These are phyloP conservation scores for Taeniopygia guttata DNA, from an alignment of 2,797 vertebrate species.

Conservation along the genomic window DNA sequence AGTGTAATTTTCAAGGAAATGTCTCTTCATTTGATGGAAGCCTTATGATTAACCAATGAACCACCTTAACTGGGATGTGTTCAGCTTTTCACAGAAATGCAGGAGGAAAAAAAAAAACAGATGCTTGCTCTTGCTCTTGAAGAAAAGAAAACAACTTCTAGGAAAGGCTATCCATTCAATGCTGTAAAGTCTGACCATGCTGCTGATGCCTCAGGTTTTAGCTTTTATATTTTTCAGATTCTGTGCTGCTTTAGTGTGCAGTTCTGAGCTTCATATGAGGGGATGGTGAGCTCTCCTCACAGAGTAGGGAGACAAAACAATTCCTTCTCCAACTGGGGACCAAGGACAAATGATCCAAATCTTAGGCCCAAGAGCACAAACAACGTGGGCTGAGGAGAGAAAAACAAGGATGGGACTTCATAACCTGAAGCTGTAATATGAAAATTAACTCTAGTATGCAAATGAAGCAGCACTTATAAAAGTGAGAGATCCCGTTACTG, in stretches of 20 bases:
- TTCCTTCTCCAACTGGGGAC: neutral
- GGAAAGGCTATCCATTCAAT: neutral
- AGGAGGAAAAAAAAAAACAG: neutral
- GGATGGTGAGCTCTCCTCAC: neutral
- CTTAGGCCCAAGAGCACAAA: neutral
- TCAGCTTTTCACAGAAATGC: neutral
- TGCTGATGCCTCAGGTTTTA: neutral
- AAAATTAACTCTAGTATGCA: neutral
- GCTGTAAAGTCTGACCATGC: neutral
- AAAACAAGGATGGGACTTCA: neutral
- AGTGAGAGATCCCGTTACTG: accelerated
- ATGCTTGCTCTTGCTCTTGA: neutral
- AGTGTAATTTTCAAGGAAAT: neutral
- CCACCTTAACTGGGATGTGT: neutral
- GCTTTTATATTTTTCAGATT: neutral
- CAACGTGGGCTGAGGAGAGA: neutral
- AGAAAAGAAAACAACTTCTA: neutral
- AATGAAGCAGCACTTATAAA: neutral
- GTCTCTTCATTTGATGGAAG: neutral
- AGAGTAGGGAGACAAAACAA: neutral
- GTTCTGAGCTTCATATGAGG: accelerated
- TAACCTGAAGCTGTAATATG: accelerated
- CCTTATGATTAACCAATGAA: neutral
- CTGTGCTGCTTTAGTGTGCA: neutral
- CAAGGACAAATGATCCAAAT: neutral